These are phyloP conservation scores for Trematomus loennbergii DNA, from an alignment of 2,113 vertebrate species.

Conservation along the genomic window DNA sequence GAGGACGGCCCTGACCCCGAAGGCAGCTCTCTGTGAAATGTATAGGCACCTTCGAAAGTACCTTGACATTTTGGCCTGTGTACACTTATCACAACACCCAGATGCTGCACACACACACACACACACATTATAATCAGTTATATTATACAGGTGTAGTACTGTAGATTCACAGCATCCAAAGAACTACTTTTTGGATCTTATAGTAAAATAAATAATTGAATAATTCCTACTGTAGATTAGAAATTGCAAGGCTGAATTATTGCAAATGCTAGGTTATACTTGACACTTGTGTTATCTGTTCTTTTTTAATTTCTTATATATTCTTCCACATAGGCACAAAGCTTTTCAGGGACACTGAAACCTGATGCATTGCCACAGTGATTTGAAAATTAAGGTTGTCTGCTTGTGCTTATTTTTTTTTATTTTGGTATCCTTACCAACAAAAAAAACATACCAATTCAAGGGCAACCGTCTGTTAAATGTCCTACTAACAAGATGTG, in stretches of 20 bases:
- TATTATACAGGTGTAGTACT: background rate
- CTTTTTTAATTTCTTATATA: background rate
- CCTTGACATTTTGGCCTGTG: slow-evolving; percentile 1
- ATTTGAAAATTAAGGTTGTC: background rate
- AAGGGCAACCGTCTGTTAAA: background rate
- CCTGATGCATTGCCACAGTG: background rate
- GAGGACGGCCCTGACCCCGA: slow-evolving; percentile 7
- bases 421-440: background rate
- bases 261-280: background rate
- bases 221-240: too few species aligned
- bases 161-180: background rate
- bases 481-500: background rate
- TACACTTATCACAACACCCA: slow-evolving; percentile 33
- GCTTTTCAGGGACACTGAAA: background rate
- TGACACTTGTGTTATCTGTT: background rate
- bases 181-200: too few species aligned
- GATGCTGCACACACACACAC: slow-evolving; percentile 1
- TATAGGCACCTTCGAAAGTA: too few species aligned
- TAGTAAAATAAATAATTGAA: too few species aligned
- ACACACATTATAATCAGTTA: background rate
- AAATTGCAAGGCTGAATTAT: too few species aligned
- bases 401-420: background rate
- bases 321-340: background rate
- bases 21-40: slow-evolving; percentile 36
- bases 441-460: background rate